Percentiles rank a stretch among this genome's conserved stretches.
These are phyloP conservation scores for Sarcoramphus papa DNA, from an alignment of 2,797 vertebrate species.

Conservation along the genomic window DNA sequence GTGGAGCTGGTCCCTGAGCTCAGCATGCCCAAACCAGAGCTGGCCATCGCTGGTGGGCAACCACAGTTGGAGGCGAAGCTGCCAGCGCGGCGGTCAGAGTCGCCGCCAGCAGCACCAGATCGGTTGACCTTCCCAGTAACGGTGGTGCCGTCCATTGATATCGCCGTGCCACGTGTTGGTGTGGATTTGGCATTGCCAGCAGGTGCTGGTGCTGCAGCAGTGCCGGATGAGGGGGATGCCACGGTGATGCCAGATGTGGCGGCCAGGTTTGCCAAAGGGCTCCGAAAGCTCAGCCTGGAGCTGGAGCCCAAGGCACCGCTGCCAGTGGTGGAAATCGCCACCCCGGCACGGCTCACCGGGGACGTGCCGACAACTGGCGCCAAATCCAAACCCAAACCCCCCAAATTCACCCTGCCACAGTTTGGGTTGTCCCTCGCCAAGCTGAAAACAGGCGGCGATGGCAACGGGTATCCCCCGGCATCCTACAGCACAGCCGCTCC, in stretches of 20 bases:
- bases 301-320: neutral
- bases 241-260: neutral
- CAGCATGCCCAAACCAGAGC: neutral
- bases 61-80: slow-evolving; percentile 7
- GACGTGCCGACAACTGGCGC: neutral
- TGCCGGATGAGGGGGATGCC: neutral
- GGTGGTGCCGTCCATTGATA: slow-evolving; percentile 52
- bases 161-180: slow-evolving; percentile 29
- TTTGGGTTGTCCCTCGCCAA: neutral
- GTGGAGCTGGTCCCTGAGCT: slow-evolving; percentile 36
- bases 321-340: neutral
- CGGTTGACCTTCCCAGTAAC: slow-evolving; percentile 40
- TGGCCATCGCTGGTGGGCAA: neutral
- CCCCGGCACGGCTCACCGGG: slow-evolving; percentile 4
- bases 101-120: slow-evolving; percentile 19
- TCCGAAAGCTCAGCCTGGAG: neutral
- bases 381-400: slow-evolving; percentile 49
- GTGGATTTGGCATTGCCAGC: neutral
- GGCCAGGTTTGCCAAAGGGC: neutral
- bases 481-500: neutral
- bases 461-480: rapidly evolving
- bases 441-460: rapidly evolving
- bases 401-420: slow-evolving; percentile 67
- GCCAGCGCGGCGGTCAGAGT: neutral
- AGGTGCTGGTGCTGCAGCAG: neutral